Conservation (phyloP, 2,797 vertebrate species). For the Gastrophryne carolinensis region DNA sequence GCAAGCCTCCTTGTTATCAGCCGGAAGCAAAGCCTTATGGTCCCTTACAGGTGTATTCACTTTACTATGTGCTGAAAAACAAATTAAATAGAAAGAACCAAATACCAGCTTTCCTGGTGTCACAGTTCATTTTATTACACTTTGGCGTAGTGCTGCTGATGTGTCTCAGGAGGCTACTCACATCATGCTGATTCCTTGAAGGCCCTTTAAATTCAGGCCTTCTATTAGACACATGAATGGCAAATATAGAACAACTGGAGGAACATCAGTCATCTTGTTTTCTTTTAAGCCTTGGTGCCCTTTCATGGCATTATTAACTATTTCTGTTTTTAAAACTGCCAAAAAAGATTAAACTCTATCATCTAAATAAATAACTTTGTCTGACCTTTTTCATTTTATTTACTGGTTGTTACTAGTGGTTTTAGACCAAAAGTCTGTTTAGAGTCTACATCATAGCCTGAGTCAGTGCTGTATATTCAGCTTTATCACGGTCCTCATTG, state of each 20-base stretch:
- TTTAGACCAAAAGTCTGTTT: too few species aligned
- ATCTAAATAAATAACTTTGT: too few species aligned
- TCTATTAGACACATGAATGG: constrained; percentile 1
- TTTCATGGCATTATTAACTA: not conserved
- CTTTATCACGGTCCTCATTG: too few species aligned
- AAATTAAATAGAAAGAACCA: constrained; percentile 34
- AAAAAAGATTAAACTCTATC: too few species aligned
- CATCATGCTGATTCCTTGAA: constrained; percentile 15
- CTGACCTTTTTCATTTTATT: too few species aligned
- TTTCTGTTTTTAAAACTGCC: too few species aligned
- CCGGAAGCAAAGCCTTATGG: constrained; percentile 42
- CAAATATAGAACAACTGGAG: not conserved
- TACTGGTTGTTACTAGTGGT: too few species aligned
- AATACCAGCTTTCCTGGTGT: constrained; percentile 27
- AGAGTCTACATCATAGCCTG: too few species aligned
- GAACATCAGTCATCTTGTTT: not conserved
- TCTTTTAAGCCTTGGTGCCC: not conserved
- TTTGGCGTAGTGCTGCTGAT: constrained; percentile 25
- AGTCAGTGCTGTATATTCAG: too few species aligned
- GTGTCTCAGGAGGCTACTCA: constrained; percentile 12
- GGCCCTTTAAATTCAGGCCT: constrained; percentile 19
- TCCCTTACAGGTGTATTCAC: constrained; percentile 47
- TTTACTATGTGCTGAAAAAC: constrained; percentile 38
- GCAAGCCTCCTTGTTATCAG: constrained; percentile 49
- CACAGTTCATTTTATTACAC: constrained; percentile 24